Evolutionary conservation across 2,888 invertebrate species (phyloP), one percentile per base, ranked within the genome.

Genomic region (Drosophila percnosoma): DNA sequence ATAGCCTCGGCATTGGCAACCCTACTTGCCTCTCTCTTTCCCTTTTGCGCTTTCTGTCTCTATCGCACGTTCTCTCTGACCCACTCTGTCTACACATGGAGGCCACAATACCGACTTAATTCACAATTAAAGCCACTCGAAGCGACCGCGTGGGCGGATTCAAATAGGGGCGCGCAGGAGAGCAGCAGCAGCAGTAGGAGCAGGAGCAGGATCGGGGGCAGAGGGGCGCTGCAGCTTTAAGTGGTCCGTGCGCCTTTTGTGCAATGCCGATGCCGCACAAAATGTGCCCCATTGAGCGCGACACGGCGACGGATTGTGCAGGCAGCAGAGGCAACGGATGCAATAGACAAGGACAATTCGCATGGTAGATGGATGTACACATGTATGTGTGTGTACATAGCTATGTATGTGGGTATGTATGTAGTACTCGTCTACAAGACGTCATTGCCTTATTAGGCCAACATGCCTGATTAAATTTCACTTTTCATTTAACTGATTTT

Each of bases 101-200:
- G 70, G 79, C 77, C 88, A 91, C 92, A 91, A 91, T 92, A 91
- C 90, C 82, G 90, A 85, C 92, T 92, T 91, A 92, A 91, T 91
- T 91, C 90, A 91, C 92, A 92, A 92, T 91, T 91, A 91, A 92
- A 92, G 84, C 90, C 92, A 83, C 92, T 92, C 83, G 73, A 87
- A 71, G 68, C 63, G 74, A 71, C 73, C 80, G 78, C 71, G 61
- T 67, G 69, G 77, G 75, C 11, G 58, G 33, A 27, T 13, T 48
- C 34, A 15, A 31, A 57, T 36, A 31, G 63, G 31, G 33, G 31
- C 29, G 31, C 33, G 24, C 3, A 1, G 27, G 27, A 33, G 27
- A 33, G 29, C 2, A 45, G 24, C 24, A 24, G 24, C 11, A n/a
- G 31, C 40, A 11, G 31, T 40, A 27, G 31, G 11, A 29, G 18